Conservation (phyloP, 1,140 invertebrate genomes). For the Episyrphus balteatus region DNA sequence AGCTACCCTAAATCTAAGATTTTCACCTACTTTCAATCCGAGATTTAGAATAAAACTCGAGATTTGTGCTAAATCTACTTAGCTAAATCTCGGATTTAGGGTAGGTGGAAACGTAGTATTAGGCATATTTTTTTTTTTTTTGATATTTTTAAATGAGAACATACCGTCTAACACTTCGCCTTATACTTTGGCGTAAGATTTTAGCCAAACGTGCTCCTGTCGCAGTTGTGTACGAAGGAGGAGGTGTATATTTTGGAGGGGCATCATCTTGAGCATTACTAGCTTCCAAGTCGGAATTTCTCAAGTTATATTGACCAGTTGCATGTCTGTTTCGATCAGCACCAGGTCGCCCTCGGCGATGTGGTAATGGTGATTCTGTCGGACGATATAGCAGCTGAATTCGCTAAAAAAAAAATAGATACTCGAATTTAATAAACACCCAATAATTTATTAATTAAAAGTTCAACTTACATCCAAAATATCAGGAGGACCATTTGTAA, state of each 20-base stretch:
- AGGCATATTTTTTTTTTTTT: neutral
- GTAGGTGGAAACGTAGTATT: too few relatives aligned
- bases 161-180: slow-evolving; percentile 62
- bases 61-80: too few relatives aligned
- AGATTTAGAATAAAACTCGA: too few relatives aligned
- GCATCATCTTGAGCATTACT: slow-evolving; percentile 54
- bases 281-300: neutral
- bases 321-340: neutral
- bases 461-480: slow-evolving; percentile 65
- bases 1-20: too few relatives aligned
- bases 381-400: slow-evolving; percentile 39
- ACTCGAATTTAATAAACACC: too few relatives aligned
- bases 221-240: slow-evolving; percentile 82
- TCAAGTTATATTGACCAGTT: neutral
- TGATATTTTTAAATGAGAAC: neutral
- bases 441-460: too few relatives aligned
- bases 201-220: slow-evolving; percentile 74
- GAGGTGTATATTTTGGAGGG: slow-evolving; percentile 85
- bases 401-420: slow-evolving; percentile 43
- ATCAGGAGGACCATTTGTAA: slow-evolving; percentile 70
- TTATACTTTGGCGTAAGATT: slow-evolving; percentile 62
- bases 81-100: too few relatives aligned
- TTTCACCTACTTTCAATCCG: too few relatives aligned
- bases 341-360: slow-evolving; percentile 1
- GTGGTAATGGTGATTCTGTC: slow-evolving; percentile 12